Evolutionary conservation across 2,888 invertebrate genomes (phyloP).

Genomic region (Lottia scabra): DNA sequence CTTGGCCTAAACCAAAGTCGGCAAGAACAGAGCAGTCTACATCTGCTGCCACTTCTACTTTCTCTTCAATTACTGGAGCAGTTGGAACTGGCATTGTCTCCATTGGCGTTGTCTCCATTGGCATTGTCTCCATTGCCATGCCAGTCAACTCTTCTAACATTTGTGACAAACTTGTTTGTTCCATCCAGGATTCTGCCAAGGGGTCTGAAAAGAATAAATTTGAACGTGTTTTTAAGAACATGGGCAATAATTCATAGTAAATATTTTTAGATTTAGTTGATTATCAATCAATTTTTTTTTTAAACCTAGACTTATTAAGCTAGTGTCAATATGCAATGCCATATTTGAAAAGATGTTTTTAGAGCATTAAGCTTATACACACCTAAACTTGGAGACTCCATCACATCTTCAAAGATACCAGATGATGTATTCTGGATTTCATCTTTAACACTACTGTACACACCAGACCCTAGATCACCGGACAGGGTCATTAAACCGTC

Average conservation of each 20-base stretch:
- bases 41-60: conserved; percentile 1
- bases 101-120: conserved; percentile 3
- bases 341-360: not conserved
- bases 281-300: too few relatives aligned
- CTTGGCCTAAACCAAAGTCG: not conserved
- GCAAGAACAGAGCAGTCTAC: not conserved
- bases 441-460: conserved; percentile 25
- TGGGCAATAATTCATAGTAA: too few relatives aligned
- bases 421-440: not conserved
- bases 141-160: conserved; percentile 31
- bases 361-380: not conserved
- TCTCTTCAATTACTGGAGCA: not conserved
- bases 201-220: conserved; percentile 44
- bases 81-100: not conserved
- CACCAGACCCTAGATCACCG: conserved; percentile 29
- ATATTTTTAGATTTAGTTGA: too few relatives aligned
- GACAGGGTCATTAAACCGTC: conserved; percentile 32
- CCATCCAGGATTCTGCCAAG: conserved; percentile 56
- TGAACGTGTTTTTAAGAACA: too few relatives aligned
- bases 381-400: not conserved
- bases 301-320: too few relatives aligned
- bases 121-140: conserved; percentile 7
- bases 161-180: conserved; percentile 42
- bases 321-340: not conserved
- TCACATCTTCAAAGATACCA: not conserved